A percentile compares a stretch with the other conserved stretches of the same genome.
Evolutionary conservation across 2,113 vertebrate species (phyloP).

Genomic region (Pollimyrus isidori): DNA sequence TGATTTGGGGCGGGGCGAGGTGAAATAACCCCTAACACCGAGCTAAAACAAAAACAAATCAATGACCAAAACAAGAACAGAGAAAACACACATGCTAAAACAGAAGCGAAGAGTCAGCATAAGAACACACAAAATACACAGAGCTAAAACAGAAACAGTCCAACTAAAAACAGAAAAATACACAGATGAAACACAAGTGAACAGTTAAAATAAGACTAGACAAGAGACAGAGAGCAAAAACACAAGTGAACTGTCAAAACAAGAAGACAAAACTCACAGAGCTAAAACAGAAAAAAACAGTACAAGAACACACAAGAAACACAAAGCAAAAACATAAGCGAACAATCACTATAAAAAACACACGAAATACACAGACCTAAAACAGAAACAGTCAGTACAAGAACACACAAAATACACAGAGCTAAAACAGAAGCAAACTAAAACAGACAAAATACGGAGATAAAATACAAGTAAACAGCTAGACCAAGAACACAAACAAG

Average conservation of each 20-base stretch:
- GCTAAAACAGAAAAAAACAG: not conserved
- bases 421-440: constrained; percentile 27
- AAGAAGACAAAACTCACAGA: not conserved
- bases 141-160: not conserved
- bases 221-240: not conserved
- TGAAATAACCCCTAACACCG: no score
- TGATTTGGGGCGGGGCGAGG: no score
- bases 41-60: not conserved
- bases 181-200: not conserved
- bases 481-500: not conserved
- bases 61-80: constrained; percentile 41
- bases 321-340: not conserved
- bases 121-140: constrained; percentile 47
- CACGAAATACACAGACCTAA: not conserved
- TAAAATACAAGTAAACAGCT: not conserved
- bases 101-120: constrained; percentile 22
- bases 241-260: not conserved
- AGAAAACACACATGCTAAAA: constrained; percentile 27
- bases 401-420: no score
- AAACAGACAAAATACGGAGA: not conserved
- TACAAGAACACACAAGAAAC: no score
- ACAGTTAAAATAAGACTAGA: not conserved
- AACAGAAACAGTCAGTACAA: not conserved
- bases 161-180: constrained; percentile 12
- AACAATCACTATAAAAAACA: not conserved